A percentile compares a stretch with the other conserved stretches of the same genome.
Conservation (phyloP, 2,888 invertebrate species). For the Papilio gigon region DNA sequence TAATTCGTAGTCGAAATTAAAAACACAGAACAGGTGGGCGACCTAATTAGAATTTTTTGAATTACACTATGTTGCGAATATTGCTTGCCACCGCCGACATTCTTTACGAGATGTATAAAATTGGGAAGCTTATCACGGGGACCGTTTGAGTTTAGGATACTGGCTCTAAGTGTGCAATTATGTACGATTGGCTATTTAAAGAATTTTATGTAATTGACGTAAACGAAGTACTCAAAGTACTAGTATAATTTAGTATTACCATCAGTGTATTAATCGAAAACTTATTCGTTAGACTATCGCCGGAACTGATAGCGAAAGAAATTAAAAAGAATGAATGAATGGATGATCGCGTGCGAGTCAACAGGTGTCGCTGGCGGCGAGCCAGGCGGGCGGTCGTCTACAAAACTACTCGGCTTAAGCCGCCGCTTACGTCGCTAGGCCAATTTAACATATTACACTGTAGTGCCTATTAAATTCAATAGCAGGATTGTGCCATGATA, state of each 20-base stretch:
- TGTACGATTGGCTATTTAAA: background rate
- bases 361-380: slow-evolving; percentile 68
- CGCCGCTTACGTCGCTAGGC: slow-evolving; percentile 42
- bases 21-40: slow-evolving; percentile 74
- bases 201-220: too few relatives aligned
- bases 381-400: slow-evolving; percentile 52
- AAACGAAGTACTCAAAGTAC: too few relatives aligned
- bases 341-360: slow-evolving; percentile 52
- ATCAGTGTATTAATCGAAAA: background rate
- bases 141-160: slow-evolving; percentile 16
- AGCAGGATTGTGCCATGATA: slow-evolving; percentile 36
- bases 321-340: slow-evolving; percentile 41
- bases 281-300: background rate
- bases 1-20: slow-evolving; percentile 75
- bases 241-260: too few relatives aligned
- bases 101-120: slow-evolving; percentile 50
- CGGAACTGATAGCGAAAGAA: slow-evolving; percentile 9
- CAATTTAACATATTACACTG: slow-evolving; percentile 47
- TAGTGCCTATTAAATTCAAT: slow-evolving; percentile 46
- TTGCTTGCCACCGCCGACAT: slow-evolving; percentile 54
- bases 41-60: slow-evolving; percentile 80
- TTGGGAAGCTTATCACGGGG: slow-evolving; percentile 22
- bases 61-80: slow-evolving; percentile 65
- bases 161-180: background rate
- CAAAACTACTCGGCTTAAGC: slow-evolving; percentile 55